Evolutionary conservation across 2,797 vertebrate genomes (phyloP).

Genomic region (Babyrousa celebensis): DNA sequence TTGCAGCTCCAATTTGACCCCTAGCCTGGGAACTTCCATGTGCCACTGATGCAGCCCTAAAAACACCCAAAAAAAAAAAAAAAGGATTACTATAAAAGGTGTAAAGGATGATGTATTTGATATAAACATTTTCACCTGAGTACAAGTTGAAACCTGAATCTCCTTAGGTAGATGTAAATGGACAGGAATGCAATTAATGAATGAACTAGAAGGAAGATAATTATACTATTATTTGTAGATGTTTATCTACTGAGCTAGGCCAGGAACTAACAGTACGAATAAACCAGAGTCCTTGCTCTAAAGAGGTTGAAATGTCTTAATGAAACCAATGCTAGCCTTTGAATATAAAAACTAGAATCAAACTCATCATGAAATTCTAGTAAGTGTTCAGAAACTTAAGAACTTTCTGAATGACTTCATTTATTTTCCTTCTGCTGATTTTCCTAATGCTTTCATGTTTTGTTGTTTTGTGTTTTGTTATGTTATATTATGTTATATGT

Average conservation of each 20-base stretch:
- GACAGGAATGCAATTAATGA: constrained; percentile 44
- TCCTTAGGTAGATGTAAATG: background rate
- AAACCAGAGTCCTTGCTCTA: background rate
- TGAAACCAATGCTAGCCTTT: background rate
- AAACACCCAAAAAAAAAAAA: no score
- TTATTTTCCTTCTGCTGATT: background rate
- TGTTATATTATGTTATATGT: background rate
- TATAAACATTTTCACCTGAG: constrained; percentile 38
- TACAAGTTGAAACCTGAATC: background rate
- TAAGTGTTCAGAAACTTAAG: background rate
- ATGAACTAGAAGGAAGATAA: constrained; percentile 13
- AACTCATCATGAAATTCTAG: constrained; percentile 23
- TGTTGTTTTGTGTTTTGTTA: background rate
- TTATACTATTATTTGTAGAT: constrained; percentile 4
- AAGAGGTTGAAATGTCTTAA: background rate
- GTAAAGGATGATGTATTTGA: constrained; percentile 6
- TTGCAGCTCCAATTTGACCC: no score
- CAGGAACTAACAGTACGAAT: background rate
- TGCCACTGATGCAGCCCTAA: no score
- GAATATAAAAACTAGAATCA: constrained; percentile 3
- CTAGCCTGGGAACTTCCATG: no score
- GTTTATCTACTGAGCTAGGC: background rate
- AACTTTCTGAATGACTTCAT: constrained; percentile 1
- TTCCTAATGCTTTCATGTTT: background rate
- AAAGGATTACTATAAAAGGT: background rate